Evolutionary conservation across 2,113 vertebrate species (phyloP).

Genomic region (Prietella phreatophila): DNA sequence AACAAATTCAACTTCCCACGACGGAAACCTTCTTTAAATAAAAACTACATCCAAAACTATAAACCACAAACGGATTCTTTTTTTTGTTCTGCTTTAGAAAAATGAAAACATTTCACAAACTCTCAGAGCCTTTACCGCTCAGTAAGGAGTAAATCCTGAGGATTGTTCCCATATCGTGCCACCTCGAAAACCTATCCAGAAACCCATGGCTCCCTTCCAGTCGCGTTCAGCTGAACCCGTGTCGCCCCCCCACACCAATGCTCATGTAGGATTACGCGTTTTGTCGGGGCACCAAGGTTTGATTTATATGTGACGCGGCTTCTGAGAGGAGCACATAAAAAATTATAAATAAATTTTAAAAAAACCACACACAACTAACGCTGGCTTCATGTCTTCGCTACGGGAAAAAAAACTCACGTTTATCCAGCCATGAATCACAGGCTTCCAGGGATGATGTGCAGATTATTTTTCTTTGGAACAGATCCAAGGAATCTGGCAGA

Average conservation of each 20-base stretch:
- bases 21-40: not conserved
- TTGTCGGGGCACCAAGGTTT: too few species aligned
- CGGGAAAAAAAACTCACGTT: not conserved
- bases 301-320: not conserved
- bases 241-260: not conserved
- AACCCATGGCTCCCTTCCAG: not conserved
- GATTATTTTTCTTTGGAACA: conserved; percentile 24
- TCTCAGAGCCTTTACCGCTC: not conserved
- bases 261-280: not conserved
- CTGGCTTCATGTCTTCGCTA: not conserved
- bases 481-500: conserved; percentile 13
- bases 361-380: not conserved
- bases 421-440: not conserved
- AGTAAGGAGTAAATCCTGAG: not conserved
- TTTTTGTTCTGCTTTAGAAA: not conserved
- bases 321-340: not conserved
- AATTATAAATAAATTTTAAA: too few species aligned
- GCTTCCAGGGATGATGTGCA: not conserved
- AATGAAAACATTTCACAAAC: not conserved
- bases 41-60: not conserved
- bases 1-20: not conserved
- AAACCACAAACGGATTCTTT: not conserved
- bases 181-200: not conserved
- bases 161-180: not conserved
- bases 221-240: not conserved